Percentiles rank a stretch among this genome's conserved stretches.
phyloP scores from a whole-genome alignment of 1,140 invertebrate species.

The Mya arenaria region DNA sequence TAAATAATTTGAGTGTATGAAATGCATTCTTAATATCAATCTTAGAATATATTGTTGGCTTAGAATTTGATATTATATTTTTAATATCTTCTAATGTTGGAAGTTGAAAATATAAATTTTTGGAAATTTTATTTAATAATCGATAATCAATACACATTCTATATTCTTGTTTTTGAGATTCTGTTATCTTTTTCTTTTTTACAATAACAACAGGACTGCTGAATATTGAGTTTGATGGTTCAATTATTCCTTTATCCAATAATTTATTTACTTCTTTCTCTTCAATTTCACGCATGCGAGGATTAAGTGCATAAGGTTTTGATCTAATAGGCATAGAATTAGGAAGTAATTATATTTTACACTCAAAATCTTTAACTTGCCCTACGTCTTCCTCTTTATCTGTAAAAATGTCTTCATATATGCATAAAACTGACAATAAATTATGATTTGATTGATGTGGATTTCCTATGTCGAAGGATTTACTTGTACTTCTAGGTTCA shows the following conservation, averaged over 20 bases:
- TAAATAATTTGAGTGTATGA: background rate
- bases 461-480: background rate
- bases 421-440: background rate
- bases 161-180: background rate
- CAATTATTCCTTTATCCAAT: background rate
- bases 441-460: background rate
- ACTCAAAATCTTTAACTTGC: background rate
- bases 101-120: background rate
- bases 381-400: background rate
- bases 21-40: slow-evolving; percentile 8
- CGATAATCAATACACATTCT: slow-evolving; percentile 2
- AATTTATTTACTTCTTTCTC: background rate
- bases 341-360: background rate
- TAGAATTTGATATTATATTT: background rate
- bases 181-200: background rate
- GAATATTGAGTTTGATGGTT: background rate
- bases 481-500: too few species aligned
- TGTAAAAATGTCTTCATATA: background rate
- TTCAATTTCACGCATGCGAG: background rate
- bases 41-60: background rate
- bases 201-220: background rate
- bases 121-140: slow-evolving; percentile 7
- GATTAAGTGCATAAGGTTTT: background rate
- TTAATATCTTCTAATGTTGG: background rate
- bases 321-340: background rate